A percentile compares a stretch with the other conserved stretches of the same genome.
phyloP scores from a whole-genome alignment of 2,113 vertebrate species.

The Phoxinus phoxinus region DNA sequence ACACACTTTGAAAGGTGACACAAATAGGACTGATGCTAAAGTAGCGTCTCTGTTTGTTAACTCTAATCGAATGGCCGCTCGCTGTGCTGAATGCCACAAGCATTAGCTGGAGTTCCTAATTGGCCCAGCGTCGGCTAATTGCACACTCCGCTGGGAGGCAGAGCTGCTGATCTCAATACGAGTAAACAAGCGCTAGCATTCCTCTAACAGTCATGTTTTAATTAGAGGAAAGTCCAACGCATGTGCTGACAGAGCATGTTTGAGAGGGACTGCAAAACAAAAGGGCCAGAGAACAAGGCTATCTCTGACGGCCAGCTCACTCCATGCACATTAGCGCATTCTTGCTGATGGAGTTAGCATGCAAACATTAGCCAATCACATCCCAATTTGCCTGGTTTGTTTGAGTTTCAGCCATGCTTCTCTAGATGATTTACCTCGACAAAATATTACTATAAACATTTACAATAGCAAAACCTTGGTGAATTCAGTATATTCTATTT shows the following conservation, averaged over 20 bases:
- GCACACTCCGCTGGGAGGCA: conserved; percentile 22
- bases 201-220: conserved; percentile 30
- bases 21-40: not conserved
- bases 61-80: conserved; percentile 11
- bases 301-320: not conserved
- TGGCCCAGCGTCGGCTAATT: conserved; percentile 33
- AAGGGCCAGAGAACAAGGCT: not conserved
- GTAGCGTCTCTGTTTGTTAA: conserved; percentile 4
- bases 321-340: not conserved
- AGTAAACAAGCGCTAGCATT: conserved; percentile 41
- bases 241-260: conserved; percentile 16
- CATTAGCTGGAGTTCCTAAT: conserved; percentile 33
- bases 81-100: conserved; percentile 25
- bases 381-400: not conserved
- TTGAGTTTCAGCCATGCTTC: not conserved
- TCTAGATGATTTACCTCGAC: not conserved
- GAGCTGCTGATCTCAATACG: conserved; percentile 27
- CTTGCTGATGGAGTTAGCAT: not conserved
- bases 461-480: not conserved
- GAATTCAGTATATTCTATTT: no score
- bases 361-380: not conserved
- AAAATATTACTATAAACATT: not conserved
- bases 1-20: not conserved
- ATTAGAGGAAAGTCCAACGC: conserved; percentile 17
- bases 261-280: not conserved